phyloP scores from a whole-genome alignment of 23 tunicate species.

The Trididemnum miniatum region DNA sequence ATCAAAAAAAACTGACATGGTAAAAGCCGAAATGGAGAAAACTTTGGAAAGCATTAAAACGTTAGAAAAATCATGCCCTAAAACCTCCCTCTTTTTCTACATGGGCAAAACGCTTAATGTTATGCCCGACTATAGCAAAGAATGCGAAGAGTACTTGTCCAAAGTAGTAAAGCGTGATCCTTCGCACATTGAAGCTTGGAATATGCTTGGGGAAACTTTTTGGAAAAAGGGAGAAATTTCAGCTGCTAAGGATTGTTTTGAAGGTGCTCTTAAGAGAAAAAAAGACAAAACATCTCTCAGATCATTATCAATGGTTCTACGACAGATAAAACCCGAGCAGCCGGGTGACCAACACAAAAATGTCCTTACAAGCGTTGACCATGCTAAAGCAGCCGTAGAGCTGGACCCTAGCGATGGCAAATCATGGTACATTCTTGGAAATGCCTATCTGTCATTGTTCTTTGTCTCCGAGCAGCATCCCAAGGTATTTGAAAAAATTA shows the following conservation, averaged over 20 bases:
- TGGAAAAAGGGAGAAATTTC: slow-evolving; percentile 85
- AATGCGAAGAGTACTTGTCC: slow-evolving; percentile 85
- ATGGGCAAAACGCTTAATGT: slow-evolving; percentile 67
- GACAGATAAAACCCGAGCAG: slow-evolving; percentile 72
- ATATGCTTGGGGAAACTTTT: slow-evolving; percentile 90
- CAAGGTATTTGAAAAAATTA: no score
- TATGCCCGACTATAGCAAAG: slow-evolving; percentile 71
- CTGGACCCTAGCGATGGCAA: slow-evolving; percentile 74
- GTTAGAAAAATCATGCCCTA: slow-evolving; percentile 51
- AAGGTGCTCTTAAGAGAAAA: slow-evolving; percentile 69
- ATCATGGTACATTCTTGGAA: slow-evolving; percentile 91
- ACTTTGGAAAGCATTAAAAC: slow-evolving; percentile 24
- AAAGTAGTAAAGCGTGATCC: slow-evolving; percentile 95
- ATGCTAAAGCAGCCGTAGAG: slow-evolving; percentile 76
- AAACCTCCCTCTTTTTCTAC: slow-evolving; percentile 64
- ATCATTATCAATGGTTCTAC: slow-evolving; percentile 85
- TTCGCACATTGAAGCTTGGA: slow-evolving; percentile 81
- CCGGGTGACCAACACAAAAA: slow-evolving; percentile 48
- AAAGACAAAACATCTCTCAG: slow-evolving; percentile 73
- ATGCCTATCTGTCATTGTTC: slow-evolving; percentile 86
- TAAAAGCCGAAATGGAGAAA: slow-evolving; percentile 52
- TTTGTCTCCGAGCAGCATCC: slow-evolving; percentile 78
- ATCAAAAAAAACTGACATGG: slow-evolving; percentile 36
- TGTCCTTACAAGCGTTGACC: slow-evolving; percentile 72
- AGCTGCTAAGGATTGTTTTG: slow-evolving; percentile 89